Percentiles rank a stretch among this genome's conserved stretches.
Evolutionary conservation across 2,888 invertebrate species (phyloP).

Genomic region (Malachius bipustulatus): DNA sequence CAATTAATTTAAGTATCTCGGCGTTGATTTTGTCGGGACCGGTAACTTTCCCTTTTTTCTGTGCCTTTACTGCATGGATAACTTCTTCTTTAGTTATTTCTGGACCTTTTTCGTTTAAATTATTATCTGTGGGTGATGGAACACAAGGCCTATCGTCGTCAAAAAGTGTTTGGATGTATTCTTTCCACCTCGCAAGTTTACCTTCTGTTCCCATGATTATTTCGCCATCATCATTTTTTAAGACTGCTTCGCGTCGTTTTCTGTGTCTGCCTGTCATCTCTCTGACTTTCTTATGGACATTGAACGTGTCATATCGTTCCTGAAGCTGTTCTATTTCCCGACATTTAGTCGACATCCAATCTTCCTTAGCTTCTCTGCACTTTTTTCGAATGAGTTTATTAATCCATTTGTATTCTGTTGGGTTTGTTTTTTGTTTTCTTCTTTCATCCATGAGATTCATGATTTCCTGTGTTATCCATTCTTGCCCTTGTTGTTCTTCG

Average conservation of each 20-base stretch:
- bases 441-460: neutral
- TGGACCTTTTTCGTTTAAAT: conserved; percentile 2
- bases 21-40: conserved; percentile 7
- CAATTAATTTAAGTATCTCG: neutral
- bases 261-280: neutral
- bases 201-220: neutral
- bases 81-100: conserved; percentile 4
- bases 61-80: conserved; percentile 4
- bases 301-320: conserved; percentile 3
- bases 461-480: neutral
- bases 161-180: conserved; percentile 4
- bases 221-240: neutral
- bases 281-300: conserved; percentile 3
- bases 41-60: conserved; percentile 2
- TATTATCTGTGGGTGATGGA: neutral
- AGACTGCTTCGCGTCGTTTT: neutral
- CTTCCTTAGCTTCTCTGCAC: neutral
- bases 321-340: conserved; percentile 4
- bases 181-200: conserved; percentile 5
- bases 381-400: neutral
- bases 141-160: neutral
- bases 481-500: too few relatives aligned
- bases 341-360: conserved; percentile 5
- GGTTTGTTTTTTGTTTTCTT: neutral
- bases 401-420: neutral